Evolutionary conservation across 2,888 invertebrate genomes (phyloP).

Genomic region (Drosophila atroscutellata): DNA sequence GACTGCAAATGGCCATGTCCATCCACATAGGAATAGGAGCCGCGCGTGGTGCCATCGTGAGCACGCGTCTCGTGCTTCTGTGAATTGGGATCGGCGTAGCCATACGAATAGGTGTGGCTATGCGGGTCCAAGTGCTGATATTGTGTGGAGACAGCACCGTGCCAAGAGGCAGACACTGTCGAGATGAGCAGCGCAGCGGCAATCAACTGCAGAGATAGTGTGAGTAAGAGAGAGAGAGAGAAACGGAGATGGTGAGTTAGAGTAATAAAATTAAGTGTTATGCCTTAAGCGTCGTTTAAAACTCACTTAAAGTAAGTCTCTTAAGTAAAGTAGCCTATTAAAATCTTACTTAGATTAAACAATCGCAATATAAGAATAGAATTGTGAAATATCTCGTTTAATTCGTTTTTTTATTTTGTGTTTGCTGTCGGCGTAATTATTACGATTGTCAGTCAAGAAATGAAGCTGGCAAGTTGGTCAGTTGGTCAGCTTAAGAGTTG

Average conservation of each 20-base stretch:
- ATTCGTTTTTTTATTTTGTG: neutral
- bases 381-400: neutral
- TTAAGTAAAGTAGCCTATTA: neutral
- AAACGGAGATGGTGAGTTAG: neutral
- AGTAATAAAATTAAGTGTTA: neutral
- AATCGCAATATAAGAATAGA: neutral
- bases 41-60: constrained; percentile 88
- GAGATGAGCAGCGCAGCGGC: constrained; percentile 83
- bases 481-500: constrained; percentile 13
- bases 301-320: neutral
- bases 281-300: neutral
- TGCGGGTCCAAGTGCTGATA: constrained; percentile 88
- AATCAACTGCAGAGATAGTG: constrained; percentile 73
- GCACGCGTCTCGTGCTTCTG: constrained; percentile 88
- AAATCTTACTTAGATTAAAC: neutral
- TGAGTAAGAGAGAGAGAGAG: neutral
- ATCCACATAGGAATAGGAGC: constrained; percentile 90
- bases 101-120: constrained; percentile 87
- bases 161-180: constrained; percentile 82
- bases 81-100: constrained; percentile 88
- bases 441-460: constrained; percentile 20
- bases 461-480: constrained; percentile 34
- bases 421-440: constrained; percentile 31
- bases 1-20: constrained; percentile 88
- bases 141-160: constrained; percentile 85